These are phyloP conservation scores for Lasioglossum pauxillum DNA, from an alignment of 2,888 invertebrate species.

Conservation along the genomic window DNA sequence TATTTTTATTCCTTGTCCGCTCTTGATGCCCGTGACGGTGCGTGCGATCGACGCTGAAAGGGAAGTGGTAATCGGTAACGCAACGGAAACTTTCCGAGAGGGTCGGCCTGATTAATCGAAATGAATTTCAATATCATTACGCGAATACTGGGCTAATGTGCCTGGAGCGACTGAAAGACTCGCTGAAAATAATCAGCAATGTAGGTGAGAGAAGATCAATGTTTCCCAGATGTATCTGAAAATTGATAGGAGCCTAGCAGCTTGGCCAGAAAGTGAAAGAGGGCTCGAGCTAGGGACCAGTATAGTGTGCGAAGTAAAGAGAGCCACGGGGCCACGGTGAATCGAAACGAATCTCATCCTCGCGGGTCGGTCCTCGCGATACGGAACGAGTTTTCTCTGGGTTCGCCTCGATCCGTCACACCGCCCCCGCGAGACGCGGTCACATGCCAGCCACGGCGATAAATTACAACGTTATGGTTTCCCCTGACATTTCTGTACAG, in stretches of 20 bases:
- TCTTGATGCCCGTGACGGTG: conserved; percentile 33
- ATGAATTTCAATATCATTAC: neutral
- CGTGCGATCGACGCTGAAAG: conserved; percentile 35
- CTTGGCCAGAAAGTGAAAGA: neutral
- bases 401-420: conserved; percentile 79
- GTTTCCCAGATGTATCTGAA: no score
- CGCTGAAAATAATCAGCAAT: no score
- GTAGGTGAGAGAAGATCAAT: no score
- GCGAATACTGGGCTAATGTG: neutral
- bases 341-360: conserved; percentile 59
- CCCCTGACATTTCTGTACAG: conserved; percentile 81
- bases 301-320: neutral
- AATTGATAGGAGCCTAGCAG: neutral
- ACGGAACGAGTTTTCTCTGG: conserved; percentile 73
- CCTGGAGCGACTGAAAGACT: no score
- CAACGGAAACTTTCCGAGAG: neutral
- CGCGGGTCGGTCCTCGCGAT: conserved; percentile 64
- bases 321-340: conserved; percentile 14
- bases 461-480: conserved; percentile 84
- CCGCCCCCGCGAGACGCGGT: conserved; percentile 80
- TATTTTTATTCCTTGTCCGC: neutral
- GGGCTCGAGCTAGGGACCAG: neutral
- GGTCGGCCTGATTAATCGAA: neutral
- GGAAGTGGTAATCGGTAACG: conserved; percentile 29
- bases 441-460: conserved; percentile 81